These are phyloP conservation scores for Lithophane ornitopus DNA, from an alignment of 2,888 invertebrate species.

Conservation along the genomic window DNA sequence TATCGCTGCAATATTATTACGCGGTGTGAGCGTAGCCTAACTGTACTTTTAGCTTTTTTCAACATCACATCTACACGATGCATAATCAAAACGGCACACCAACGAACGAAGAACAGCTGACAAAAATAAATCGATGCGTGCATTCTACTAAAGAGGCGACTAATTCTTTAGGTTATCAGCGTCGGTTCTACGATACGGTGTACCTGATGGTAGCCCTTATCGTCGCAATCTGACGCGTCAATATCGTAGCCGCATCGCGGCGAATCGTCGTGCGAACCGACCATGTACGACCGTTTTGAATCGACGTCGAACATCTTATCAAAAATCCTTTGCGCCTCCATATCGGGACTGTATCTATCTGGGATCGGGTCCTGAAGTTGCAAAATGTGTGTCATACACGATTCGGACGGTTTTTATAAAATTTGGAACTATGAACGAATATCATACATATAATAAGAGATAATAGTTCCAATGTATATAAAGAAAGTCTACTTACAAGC, in stretches of 20 bases:
- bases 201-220: slow-evolving; percentile 89
- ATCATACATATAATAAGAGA: slow-evolving; percentile 57
- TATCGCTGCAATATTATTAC: not conserved
- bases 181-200: slow-evolving; percentile 85
- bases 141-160: slow-evolving; percentile 88
- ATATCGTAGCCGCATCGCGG: slow-evolving; percentile 89
- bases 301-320: slow-evolving; percentile 91
- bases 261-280: slow-evolving; percentile 85
- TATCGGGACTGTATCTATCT: slow-evolving; percentile 90
- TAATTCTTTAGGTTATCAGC: slow-evolving; percentile 81
- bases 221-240: slow-evolving; percentile 88
- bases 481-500: slow-evolving; percentile 80
- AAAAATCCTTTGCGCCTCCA: slow-evolving; percentile 90
- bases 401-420: slow-evolving; percentile 56
- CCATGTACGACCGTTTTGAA: slow-evolving; percentile 86
- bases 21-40: not conserved
- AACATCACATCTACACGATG: slow-evolving; percentile 76
- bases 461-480: slow-evolving; percentile 37
- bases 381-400: slow-evolving; percentile 84
- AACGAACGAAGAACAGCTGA: slow-evolving; percentile 82
- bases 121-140: slow-evolving; percentile 89
- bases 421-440: slow-evolving; percentile 66
- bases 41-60: not conserved
- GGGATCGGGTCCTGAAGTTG: slow-evolving; percentile 89
- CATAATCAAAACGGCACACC: slow-evolving; percentile 68